phyloP scores from a whole-genome alignment of 2,797 vertebrate species.

The Phyllotis vaccarum region DNA sequence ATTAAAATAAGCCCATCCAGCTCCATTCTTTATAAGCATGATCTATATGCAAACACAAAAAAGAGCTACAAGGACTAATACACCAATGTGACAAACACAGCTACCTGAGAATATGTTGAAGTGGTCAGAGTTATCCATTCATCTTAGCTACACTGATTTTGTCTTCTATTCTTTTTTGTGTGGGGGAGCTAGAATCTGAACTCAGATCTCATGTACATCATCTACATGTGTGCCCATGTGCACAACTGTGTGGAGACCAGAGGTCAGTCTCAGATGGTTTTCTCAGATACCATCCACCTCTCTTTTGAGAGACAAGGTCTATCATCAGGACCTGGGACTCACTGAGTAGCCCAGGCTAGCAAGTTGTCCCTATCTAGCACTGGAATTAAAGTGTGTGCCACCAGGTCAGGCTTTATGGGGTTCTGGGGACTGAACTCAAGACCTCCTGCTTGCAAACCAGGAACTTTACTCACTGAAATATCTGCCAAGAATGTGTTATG shows the following conservation, averaged over 20 bases:
- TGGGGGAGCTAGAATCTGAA: too few species aligned
- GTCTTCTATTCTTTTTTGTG: background rate
- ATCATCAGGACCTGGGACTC: background rate
- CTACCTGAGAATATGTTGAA: background rate
- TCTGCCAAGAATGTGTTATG: background rate
- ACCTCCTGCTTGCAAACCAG: background rate
- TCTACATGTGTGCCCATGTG: background rate
- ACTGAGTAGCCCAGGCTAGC: background rate
- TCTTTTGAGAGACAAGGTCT: background rate
- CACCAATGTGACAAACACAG: background rate
- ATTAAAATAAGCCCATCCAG: background rate
- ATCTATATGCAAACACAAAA: background rate
- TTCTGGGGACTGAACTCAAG: background rate
- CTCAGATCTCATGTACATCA: too few species aligned
- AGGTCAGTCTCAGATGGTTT: background rate
- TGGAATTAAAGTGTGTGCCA: background rate
- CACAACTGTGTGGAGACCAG: background rate
- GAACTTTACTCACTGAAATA: background rate
- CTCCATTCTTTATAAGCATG: background rate
- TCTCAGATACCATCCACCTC: background rate
- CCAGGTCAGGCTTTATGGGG: background rate
- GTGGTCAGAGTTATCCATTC: background rate
- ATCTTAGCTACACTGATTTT: background rate
- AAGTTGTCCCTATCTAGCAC: background rate
- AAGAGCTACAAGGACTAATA: background rate